Conservation (phyloP, 2,797 vertebrate genomes). For the Myotis findleyi region DNA sequence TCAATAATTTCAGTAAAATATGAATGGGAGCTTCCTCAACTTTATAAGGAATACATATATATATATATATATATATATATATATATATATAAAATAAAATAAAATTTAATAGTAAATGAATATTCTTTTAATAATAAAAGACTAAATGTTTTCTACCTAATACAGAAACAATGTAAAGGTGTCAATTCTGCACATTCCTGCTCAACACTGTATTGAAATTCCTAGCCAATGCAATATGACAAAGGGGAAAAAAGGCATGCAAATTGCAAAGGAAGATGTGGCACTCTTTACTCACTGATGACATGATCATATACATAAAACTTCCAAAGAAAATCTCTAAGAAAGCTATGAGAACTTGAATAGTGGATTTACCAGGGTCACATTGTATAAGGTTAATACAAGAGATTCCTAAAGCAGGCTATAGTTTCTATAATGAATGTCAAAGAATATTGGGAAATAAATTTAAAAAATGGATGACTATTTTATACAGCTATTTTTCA, state of each 20-base stretch:
- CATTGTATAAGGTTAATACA: background rate
- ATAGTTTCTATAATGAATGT: background rate
- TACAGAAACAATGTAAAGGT: background rate
- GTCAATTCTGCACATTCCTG: background rate
- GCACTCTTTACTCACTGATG: background rate
- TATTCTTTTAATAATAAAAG: background rate
- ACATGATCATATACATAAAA: background rate
- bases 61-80: background rate
- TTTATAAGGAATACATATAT: background rate
- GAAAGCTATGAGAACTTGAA: background rate
- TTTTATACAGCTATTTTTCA: background rate
- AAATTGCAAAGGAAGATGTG: background rate
- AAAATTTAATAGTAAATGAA: background rate
- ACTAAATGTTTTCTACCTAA: background rate
- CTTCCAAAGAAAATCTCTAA: background rate
- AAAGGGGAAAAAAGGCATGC: background rate
- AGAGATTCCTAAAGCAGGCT: background rate
- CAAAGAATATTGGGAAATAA: background rate
- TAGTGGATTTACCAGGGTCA: background rate
- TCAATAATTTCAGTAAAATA: background rate
- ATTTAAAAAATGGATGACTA: background rate
- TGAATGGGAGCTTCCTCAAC: background rate
- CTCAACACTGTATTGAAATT: background rate
- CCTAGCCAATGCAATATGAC: constrained; percentile 30
- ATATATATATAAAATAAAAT: background rate